phyloP scores from a whole-genome alignment of 2,797 vertebrate species.

The Benthosema pterotum region DNA sequence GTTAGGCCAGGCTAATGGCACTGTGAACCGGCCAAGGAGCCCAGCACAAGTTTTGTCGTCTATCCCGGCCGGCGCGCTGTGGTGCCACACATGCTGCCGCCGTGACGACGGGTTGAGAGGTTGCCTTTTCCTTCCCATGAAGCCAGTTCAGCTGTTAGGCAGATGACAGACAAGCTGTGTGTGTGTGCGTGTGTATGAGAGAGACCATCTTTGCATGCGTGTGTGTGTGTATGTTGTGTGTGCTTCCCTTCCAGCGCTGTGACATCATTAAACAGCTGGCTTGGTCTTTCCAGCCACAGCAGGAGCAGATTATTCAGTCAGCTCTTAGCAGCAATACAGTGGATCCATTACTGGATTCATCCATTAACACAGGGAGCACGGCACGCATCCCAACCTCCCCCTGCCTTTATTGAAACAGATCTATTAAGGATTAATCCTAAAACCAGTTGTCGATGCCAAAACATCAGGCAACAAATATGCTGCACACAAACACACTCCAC shows the following conservation, averaged over 20 bases:
- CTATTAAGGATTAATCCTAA: conserved; percentile 73
- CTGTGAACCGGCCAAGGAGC: too few relatives aligned
- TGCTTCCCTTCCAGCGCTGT: conserved; percentile 73
- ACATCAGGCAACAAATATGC: conserved; percentile 34
- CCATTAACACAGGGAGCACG: conserved; percentile 74
- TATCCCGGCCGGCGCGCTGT: conserved; percentile 57
- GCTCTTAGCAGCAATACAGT: conserved; percentile 80
- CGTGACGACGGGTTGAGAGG: conserved; percentile 56
- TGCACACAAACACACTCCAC: conserved; percentile 50
- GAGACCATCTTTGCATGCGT: conserved; percentile 14
- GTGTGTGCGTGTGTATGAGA: conserved; percentile 46
- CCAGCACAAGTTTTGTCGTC: conserved; percentile 58
- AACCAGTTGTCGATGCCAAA: conserved; percentile 53
- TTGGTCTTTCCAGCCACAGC: conserved; percentile 80
- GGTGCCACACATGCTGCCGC: conserved; percentile 57
- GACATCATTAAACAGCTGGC: conserved; percentile 83
- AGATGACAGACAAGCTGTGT: conserved; percentile 71
- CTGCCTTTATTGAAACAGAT: conserved; percentile 76
- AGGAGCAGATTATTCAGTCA: conserved; percentile 80
- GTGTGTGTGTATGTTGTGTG: conserved; percentile 40
- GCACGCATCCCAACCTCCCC: conserved; percentile 70
- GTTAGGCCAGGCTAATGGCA: too few relatives aligned
- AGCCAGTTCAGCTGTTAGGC: conserved; percentile 75
- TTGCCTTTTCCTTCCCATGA: conserved; percentile 72
- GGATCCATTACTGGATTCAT: conserved; percentile 75